Base-by-base conservation (phyloP, 1,140 invertebrate genomes). In the Halictus rubicundus region DNA sequence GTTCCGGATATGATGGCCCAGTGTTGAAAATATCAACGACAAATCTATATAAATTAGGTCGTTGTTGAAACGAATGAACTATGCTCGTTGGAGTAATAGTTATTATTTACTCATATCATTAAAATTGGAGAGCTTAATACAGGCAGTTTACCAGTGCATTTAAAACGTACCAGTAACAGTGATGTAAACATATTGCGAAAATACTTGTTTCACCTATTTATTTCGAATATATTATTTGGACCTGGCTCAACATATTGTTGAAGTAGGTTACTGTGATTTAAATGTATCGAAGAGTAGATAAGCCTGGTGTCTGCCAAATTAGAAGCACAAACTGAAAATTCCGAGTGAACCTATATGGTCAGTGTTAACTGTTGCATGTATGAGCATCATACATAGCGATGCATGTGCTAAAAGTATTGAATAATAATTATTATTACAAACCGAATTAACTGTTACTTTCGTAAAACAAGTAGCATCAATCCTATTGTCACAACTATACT, bases 261-360 rank as follows among this genome's bases (percentile, higher is more conserved):
- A 68, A 27, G 37, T 68, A 42, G 23, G 25, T 16, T 0, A 42
- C 42, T n/a, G 14, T 16, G 23, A 10, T 25, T 57, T 65, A 21
- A 27, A 68, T 25, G 14, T n/a, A 27, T 3, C 25, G 25, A 57
- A 27, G 23, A 39, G 25, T 49, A 25, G 8, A 2, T 2, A n/a
- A 37, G 39, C 19, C 23, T 68, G 42, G 2, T 57, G 19, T 25
- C 6, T 59, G 23, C 37, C 16, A 75, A 57, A 6, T 66, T 57
- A 32, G 23, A 68, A 68, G 32, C 63, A 42, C 63, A 75, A 68
- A 52, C 64, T 21, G 19, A 8, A 60, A 63, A 9, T 61, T 23
- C 2, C 27, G 7, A 61, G 39, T 54, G 25, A 49, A 66, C 42
- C 14, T 0, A 23, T n/a, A 70, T 6, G 37, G 19, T 71, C 6